phyloP scores from a whole-genome alignment of 2,888 invertebrate species.

The Stegophylla sp. region DNA sequence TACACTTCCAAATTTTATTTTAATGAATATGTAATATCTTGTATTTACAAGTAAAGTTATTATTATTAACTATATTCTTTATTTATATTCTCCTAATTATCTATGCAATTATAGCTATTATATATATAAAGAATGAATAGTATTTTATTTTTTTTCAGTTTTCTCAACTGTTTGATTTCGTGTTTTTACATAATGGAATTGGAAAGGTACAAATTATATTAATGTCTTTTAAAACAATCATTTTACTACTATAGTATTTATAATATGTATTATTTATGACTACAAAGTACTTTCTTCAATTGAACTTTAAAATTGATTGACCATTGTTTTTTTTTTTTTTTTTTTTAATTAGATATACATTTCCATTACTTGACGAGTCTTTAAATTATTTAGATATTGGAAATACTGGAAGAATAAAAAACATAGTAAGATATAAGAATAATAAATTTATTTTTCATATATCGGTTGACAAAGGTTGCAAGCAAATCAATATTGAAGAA shows the following conservation, averaged over 20 bases:
- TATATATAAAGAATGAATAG: too few species aligned
- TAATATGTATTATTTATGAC: too few species aligned
- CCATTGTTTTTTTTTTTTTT: neutral
- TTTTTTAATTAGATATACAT: conserved; percentile 8
- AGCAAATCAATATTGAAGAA: neutral
- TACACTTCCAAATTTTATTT: neutral
- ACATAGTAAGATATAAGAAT: conserved; percentile 34
- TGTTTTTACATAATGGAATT: conserved; percentile 19
- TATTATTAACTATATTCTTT: neutral
- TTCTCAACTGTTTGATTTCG: neutral
- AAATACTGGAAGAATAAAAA: conserved; percentile 20
- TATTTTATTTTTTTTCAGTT: conserved; percentile 15
- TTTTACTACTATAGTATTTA: too few species aligned
- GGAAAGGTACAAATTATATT: neutral
- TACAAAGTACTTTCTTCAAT: too few species aligned
- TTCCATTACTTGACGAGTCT: conserved; percentile 23
- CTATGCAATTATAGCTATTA: too few species aligned
- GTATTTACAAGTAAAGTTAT: too few species aligned
- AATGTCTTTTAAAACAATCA: neutral
- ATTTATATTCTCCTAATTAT: too few species aligned
- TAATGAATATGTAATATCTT: too few species aligned
- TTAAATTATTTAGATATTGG: conserved; percentile 28
- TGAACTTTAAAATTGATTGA: too few species aligned
- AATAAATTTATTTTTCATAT: conserved; percentile 34
- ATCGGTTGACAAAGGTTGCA: neutral